These are phyloP conservation scores for Numenius phaeopus DNA, from an alignment of 2,797 vertebrate genomes.

Conservation along the genomic window DNA sequence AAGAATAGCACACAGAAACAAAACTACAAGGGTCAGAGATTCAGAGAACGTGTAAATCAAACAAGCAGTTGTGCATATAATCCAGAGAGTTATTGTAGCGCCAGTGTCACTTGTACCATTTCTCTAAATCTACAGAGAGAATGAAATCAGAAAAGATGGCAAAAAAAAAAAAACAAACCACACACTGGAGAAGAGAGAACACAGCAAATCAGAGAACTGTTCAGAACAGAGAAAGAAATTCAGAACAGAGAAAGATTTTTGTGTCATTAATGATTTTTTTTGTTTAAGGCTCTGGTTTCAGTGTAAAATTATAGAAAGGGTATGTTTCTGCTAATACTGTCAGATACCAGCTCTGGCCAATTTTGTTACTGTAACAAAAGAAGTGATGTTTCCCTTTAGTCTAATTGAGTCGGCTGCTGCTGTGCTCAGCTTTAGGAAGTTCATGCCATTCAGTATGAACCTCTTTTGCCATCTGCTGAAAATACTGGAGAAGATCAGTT, in stretches of 20 bases:
- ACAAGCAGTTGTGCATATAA: neutral
- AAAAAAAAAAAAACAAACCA: neutral
- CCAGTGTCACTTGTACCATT: neutral
- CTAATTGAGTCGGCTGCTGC: neutral
- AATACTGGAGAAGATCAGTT: neutral
- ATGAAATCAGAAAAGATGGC: neutral
- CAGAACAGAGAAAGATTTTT: neutral
- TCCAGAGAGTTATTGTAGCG: neutral
- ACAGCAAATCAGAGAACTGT: too few relatives aligned
- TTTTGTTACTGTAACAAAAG: neutral
- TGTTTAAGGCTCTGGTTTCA: neutral
- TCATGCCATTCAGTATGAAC: neutral
- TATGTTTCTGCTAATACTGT: neutral
- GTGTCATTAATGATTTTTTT: accelerated
- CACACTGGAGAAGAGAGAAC: neutral
- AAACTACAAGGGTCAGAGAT: neutral
- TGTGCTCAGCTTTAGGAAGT: neutral
- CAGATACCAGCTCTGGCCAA: neutral
- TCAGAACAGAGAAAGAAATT: too few relatives aligned
- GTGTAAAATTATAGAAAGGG: neutral
- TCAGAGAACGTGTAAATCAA: neutral
- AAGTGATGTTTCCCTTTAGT: neutral
- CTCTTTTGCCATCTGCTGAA: constrained; percentile 43
- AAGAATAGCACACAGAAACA: neutral
- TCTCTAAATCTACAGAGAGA: neutral